Conservation (phyloP, 92 coral and sea anemone species). For the Epizoanthus illoricatus region DNA sequence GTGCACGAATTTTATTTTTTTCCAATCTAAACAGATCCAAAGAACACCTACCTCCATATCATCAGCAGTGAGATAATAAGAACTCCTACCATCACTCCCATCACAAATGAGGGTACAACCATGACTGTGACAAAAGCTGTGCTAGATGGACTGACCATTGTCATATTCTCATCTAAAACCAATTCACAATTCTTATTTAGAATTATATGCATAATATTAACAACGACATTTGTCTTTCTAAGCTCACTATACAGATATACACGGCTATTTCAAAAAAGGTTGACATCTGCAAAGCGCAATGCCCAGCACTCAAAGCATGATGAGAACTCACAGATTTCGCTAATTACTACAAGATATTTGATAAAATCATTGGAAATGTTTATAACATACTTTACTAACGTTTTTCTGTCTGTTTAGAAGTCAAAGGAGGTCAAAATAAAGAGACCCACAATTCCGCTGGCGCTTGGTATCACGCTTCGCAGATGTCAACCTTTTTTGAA, state of each 20-base stretch:
- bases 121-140: slow-evolving; percentile 63
- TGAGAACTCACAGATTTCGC: no score
- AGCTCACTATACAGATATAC: neutral
- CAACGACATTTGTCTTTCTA: neutral
- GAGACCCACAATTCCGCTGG: no score
- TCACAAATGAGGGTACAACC: slow-evolving; percentile 67
- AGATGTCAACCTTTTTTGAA: no score
- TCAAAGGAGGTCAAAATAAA: no score
- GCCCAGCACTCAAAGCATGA: neutral
- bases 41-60: slow-evolving; percentile 57
- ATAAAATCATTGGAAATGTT: no score
- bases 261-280: no score
- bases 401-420: no score
- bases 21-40: neutral
- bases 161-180: slow-evolving; percentile 62
- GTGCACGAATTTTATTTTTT: no score
- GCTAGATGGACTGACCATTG: slow-evolving; percentile 58
- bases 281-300: no score
- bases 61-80: slow-evolving; percentile 68
- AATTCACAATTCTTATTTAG: neutral
- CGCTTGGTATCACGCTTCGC: no score
- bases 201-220: neutral
- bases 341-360: no score
- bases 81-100: slow-evolving; percentile 78
- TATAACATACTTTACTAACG: no score